These are phyloP conservation scores for Eustalomyia histrio DNA, from an alignment of 2,888 invertebrate genomes.

Conservation along the genomic window DNA sequence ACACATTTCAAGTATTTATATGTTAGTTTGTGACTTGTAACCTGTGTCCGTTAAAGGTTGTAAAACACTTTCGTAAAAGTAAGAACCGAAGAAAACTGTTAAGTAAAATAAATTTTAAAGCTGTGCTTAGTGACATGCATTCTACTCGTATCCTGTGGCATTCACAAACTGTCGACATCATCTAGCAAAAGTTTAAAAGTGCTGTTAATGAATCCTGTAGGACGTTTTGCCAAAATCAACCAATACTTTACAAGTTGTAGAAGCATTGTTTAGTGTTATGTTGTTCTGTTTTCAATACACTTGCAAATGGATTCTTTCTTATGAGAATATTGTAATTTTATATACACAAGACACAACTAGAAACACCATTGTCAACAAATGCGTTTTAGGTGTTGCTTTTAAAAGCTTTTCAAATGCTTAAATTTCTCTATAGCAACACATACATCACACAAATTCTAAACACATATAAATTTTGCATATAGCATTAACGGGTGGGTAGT, in stretches of 20 bases:
- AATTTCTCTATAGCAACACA: too few species aligned
- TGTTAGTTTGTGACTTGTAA: constrained; percentile 39
- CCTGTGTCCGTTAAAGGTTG: constrained; percentile 51
- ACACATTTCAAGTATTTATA: constrained; percentile 12
- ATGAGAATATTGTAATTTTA: too few species aligned
- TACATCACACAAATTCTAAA: too few species aligned
- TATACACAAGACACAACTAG: too few species aligned
- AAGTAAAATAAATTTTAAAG: constrained; percentile 26
- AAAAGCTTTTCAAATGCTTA: too few species aligned
- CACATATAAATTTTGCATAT: too few species aligned
- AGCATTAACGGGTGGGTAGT: too few species aligned
- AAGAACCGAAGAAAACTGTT: constrained; percentile 11
- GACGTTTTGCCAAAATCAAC: constrained; percentile 47
- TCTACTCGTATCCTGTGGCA: constrained; percentile 44
- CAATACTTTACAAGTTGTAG: constrained; percentile 23
- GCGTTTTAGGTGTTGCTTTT: too few species aligned
- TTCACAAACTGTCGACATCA: constrained; percentile 55
- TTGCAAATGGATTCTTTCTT: background rate
- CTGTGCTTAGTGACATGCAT: constrained; percentile 38
- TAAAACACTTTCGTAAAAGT: constrained; percentile 31
- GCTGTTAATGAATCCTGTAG: constrained; percentile 62
- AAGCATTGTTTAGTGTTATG: constrained; percentile 53
- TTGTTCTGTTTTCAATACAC: constrained; percentile 32
- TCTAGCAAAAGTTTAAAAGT: constrained; percentile 57
- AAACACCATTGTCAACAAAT: too few species aligned